phyloP scores from a whole-genome alignment of 2,113 vertebrate genomes.

The Glaucomys volans region DNA sequence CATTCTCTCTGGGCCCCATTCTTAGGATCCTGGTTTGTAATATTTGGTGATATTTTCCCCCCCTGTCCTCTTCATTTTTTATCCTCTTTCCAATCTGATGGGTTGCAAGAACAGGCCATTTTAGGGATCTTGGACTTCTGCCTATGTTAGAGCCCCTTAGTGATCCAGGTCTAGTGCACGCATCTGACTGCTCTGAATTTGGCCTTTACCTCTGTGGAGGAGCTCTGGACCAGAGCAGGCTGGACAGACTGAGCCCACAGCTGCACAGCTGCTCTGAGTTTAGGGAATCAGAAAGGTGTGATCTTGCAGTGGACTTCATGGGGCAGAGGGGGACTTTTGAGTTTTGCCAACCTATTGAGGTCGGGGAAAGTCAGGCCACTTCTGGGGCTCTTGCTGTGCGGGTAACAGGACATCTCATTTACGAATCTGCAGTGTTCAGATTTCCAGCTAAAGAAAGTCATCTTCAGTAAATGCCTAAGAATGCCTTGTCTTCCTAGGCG shows the following conservation, averaged over 20 bases:
- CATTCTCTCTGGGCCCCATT: neutral
- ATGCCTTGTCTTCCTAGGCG: conserved; percentile 14
- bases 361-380: neutral
- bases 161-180: neutral
- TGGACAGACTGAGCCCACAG: fast-evolving
- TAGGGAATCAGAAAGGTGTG: neutral
- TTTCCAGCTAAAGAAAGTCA: neutral
- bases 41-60: neutral
- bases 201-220: neutral
- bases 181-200: neutral
- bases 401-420: neutral
- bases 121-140: neutral
- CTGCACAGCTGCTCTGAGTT: neutral
- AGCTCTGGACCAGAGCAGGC: neutral
- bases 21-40: neutral
- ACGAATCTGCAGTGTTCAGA: neutral
- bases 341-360: neutral
- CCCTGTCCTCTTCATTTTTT: neutral
- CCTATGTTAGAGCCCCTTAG: neutral
- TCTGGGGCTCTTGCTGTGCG: neutral
- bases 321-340: neutral
- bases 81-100: neutral
- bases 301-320: neutral
- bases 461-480: conserved; percentile 28
- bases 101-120: neutral